Base-by-base conservation (phyloP, 2,797 vertebrate genomes). In the Argya squamiceps region DNA sequence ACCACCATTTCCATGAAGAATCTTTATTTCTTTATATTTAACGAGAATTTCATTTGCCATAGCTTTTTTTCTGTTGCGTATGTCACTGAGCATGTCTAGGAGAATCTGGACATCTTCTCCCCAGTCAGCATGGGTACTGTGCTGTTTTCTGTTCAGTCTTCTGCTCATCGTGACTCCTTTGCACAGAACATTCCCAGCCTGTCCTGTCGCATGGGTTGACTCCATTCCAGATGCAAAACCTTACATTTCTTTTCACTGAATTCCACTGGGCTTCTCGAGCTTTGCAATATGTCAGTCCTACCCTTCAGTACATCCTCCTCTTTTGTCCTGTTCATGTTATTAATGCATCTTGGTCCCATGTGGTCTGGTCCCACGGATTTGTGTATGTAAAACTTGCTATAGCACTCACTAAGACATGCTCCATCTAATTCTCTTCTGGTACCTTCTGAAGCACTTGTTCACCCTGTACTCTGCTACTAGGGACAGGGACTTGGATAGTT, bases 141-240 rank as follows among this genome's bases (percentile, higher is more conserved):
- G 11, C 12, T 86, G 6, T 74, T n/a, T 53, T 4, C 4, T 41
- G 6, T 41, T 59, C 56, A 32, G 2, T 32, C 32, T 73, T 47
- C n/a, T 69, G 4, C 12, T 77, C 13, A 11, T 6, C 0, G 0
- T 5, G 11, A 46, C 9, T 65, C 22, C 29, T 64, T 41, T 58
- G 11, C 32, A 36, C 20, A 47, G 18, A 7, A 39, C 20, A 27
- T 71, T 77, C 49, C 27, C 43, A 75, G 22, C 5, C 19, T 70
- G 26, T 49, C 34, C 14, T 30, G 11, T 52, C 8, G 0, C 12
- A 26, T 27, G 5, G 8, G 2, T 52, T 82, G 17, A 52, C 26
- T 56, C 18, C 9, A 29, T 47, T 90, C 53, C 37, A 47, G 8
- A 13, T 44, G 7, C 10, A 47, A 14, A 30, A 56, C 13, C 63